Conservation (phyloP, 2,113 vertebrate genomes). For the Proterorhinus semilunaris region DNA sequence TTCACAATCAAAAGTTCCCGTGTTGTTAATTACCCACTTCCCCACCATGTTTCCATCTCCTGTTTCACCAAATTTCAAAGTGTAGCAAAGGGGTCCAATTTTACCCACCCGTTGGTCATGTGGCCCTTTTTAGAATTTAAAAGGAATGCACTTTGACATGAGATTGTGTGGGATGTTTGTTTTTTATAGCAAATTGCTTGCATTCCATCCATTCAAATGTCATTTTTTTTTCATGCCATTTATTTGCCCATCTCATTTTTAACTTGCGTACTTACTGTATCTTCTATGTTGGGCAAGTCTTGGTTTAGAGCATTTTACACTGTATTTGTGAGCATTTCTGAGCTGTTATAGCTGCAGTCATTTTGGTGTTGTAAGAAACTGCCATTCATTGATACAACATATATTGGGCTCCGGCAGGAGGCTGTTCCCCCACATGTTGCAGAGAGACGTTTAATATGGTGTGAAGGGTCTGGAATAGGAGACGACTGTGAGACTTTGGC, state of each 20-base stretch:
- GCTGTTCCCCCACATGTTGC: constrained; percentile 35
- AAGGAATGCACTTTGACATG: constrained; percentile 81
- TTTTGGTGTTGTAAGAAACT: constrained; percentile 48
- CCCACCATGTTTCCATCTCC: constrained; percentile 28
- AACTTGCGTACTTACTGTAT: constrained; percentile 53
- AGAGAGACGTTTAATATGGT: constrained; percentile 30
- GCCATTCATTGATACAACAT: constrained; percentile 59
- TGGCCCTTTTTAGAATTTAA: constrained; percentile 56
- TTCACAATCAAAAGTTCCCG: constrained; percentile 66
- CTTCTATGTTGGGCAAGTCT: constrained; percentile 37
- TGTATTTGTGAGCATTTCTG: constrained; percentile 67
- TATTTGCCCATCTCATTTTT: constrained; percentile 41
- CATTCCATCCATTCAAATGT: constrained; percentile 77
- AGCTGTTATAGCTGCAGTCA: constrained; percentile 36
- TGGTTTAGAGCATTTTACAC: constrained; percentile 51
- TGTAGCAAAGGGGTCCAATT: constrained; percentile 62
- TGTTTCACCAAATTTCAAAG: constrained; percentile 64
- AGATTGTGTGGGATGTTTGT: constrained; percentile 75
- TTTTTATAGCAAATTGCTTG: constrained; percentile 58
- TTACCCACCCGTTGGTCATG: constrained; percentile 39
- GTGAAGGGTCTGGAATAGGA: constrained; percentile 52
- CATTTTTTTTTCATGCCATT: constrained; percentile 57
- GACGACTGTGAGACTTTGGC: constrained; percentile 45
- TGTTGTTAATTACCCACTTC: constrained; percentile 32
- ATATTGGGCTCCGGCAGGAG: constrained; percentile 44